Evolutionary conservation across 2,113 vertebrate species (phyloP), one percentile per base, ranked within the genome.

Genomic region (Mesitornis unicolor): DNA sequence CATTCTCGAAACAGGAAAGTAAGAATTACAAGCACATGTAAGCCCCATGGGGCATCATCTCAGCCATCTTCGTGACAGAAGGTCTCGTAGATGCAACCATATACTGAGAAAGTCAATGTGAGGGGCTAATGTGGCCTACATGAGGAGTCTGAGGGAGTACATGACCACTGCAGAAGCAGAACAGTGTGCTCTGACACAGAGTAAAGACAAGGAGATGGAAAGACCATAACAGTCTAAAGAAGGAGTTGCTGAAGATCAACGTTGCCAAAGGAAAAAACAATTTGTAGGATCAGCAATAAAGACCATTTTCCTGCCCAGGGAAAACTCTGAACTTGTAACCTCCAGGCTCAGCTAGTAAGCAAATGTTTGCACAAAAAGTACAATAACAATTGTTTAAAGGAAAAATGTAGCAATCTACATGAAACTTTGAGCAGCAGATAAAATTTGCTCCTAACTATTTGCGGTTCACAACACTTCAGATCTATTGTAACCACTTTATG

Each of bases 331-430:
- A 82, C 74, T 95, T 48, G 57, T 31, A 92, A 92, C 70, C 40
- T 84, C 69, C 40, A 79, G 65, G 69, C 80, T 65, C 57, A 87
- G 84, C 69, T 75, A 47, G 56, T 94, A 95, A 95, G 87, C 89
- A 95, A 96, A 96, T 94, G 74, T 97, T 97, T 97, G 95, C 84
- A 95, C 87, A 97, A 56, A 96, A 82, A 82, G 74, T 61, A 95
- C 89, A 97, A 84, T 95, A 91, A 95, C 73, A 95, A 93, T 92
- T 97, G 94, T 95, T 87, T 87, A 48, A 89, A 89, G 76, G 69
- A 43, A 95, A 89, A 87, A 96, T 95, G 96, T 70, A 87, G 94
- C 94, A 97, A 96, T 94, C 94, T 89, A 56, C 84, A 89, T 57
- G 74, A 85, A 91, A 76, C 59, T 95, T 71, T 67, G 91, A 94